These are phyloP conservation scores for Pelecanoides urinatrix DNA, from an alignment of 2,113 vertebrate species.

Conservation along the genomic window DNA sequence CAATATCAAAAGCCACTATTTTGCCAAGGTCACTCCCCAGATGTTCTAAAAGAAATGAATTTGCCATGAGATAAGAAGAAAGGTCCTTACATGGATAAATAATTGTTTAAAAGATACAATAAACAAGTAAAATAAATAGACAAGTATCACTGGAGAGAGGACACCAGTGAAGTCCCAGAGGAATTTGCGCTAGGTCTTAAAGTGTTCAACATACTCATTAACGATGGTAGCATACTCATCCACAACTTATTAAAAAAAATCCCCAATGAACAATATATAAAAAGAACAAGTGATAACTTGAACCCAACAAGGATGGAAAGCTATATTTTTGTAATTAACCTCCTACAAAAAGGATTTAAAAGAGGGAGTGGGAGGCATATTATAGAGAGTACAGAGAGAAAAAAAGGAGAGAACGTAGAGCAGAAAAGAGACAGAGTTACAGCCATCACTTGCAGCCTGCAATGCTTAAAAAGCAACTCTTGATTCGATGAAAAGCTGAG, in stretches of 20 bases:
- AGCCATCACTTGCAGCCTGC: not conserved
- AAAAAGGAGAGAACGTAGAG: not conserved
- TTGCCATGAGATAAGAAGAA: not conserved
- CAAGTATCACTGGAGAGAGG: not conserved
- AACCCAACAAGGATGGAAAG: conserved; percentile 17
- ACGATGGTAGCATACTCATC: not conserved
- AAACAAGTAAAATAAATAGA: not conserved
- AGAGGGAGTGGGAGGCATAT: conserved; percentile 48
- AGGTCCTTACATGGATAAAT: not conserved
- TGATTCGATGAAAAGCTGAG: not conserved
- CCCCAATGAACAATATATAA: not conserved
- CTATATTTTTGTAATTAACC: conserved; percentile 49
- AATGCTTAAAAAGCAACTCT: not conserved
- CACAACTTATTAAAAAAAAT: not conserved
- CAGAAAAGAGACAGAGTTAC: not conserved
- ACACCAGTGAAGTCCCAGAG: not conserved
- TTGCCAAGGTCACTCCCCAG: not conserved
- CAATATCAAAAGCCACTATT: not conserved
- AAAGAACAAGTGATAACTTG: not conserved
- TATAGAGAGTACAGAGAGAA: not conserved
- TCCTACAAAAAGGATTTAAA: conserved; percentile 56
- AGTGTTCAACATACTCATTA: not conserved
- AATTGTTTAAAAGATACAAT: not conserved
- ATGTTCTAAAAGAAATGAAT: not conserved
- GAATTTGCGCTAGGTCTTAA: not conserved